These are phyloP conservation scores for Psilopogon haemacephalus DNA, from an alignment of 2,113 vertebrate species.

Conservation along the genomic window DNA sequence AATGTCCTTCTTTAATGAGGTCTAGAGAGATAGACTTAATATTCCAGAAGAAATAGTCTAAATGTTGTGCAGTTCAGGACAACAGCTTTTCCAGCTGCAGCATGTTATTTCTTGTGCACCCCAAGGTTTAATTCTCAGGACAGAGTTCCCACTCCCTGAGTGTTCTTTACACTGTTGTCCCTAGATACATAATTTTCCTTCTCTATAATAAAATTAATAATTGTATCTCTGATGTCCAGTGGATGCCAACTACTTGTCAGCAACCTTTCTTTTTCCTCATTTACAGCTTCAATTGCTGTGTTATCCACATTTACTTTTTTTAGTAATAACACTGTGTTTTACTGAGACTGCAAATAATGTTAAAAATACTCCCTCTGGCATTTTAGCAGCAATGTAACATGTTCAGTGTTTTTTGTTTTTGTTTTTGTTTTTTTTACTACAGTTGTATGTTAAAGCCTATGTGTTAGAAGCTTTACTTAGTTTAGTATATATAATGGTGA, in stretches of 20 bases:
- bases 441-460: background rate
- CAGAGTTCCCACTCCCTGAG: background rate
- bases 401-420: background rate
- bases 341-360: background rate
- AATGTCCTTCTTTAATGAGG: background rate
- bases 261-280: background rate
- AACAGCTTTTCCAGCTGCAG: background rate
- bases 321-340: background rate
- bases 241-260: background rate
- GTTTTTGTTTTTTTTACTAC: background rate
- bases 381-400: background rate
- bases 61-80: background rate
- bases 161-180: background rate
- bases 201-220: background rate
- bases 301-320: background rate
- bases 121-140: background rate
- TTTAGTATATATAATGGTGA: background rate
- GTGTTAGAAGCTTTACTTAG: background rate
- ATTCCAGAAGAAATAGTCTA: background rate
- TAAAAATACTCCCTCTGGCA: background rate
- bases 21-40: background rate
- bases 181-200: background rate
- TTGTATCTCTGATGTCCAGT: background rate
- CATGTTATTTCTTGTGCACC: background rate
- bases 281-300: background rate